Base-by-base conservation (phyloP, 2,888 invertebrate species). In the Andrena marginata region DNA sequence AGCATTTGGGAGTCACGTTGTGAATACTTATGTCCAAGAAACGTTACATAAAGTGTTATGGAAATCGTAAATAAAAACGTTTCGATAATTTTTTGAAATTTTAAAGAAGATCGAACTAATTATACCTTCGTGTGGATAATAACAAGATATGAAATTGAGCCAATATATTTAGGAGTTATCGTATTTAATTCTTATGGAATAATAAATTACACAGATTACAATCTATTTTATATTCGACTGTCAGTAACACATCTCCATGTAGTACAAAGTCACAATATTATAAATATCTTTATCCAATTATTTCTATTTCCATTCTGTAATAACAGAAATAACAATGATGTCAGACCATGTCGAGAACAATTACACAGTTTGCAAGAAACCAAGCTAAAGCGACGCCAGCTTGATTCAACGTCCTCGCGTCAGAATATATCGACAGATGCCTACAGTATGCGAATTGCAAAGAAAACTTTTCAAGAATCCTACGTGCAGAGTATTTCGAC, bases 391-490 rank as follows among this genome's bases (percentile, higher is more conserved):
- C 49, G n/a, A 35, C 16, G 6, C 0, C 49, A 35, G 20, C 51
- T 29, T 26, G 33, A 23, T 74, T 74, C 62, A 64, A 60, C 62
- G 33, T 42, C 20, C 26, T n/a, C 29, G 10, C 23, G 59, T 65
- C n/a, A 56, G 23, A 65, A 62, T 20, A 5, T 31, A 65, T 29
- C 16, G 26, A 20, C 10, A 48, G n/a, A 67, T 49, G 31, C 49
- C 29, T 42, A 16, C 59, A 29, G 51, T 75, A 70, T 67, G 23
- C 65, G 71, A 70, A 71, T 71, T 76, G 48, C 29, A 26, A 54
- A 29, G 69, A 82, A 76, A 65, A 70, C 29, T 59, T 42, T 20
- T 10, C 13, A 65, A 65, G 48, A 75, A 49, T 65, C 60, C 26
- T 13, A 7, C 65, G 20, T 7, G 59, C n/a, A 8, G 29, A 65